These are phyloP conservation scores for Mayetiola destructor DNA, from an alignment of 2,888 invertebrate genomes.

Conservation along the genomic window DNA sequence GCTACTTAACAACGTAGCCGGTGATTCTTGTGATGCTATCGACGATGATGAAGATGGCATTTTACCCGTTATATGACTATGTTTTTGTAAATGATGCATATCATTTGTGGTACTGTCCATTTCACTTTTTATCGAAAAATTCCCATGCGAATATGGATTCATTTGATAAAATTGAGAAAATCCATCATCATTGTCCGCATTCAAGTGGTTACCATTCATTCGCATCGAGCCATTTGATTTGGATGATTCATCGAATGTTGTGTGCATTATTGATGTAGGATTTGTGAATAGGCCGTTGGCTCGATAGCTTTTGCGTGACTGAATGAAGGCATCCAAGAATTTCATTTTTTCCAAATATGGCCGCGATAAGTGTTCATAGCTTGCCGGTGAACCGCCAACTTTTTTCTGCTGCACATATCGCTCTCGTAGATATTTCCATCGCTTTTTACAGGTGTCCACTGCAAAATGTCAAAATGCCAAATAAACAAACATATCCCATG, in stretches of 20 bases:
- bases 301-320: constrained; percentile 34
- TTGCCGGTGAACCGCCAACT: constrained; percentile 31
- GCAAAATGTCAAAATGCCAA: constrained; percentile 14
- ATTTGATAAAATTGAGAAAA: constrained; percentile 8
- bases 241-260: constrained; percentile 24
- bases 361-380: constrained; percentile 34
- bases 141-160: background rate
- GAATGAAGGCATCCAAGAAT: constrained; percentile 34
- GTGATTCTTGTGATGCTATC: constrained; percentile 30
- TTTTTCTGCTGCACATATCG: constrained; percentile 35
- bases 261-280: constrained; percentile 21
- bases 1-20: constrained; percentile 21
- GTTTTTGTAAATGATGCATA: background rate
- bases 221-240: constrained; percentile 30
- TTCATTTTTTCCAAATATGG: constrained; percentile 36
- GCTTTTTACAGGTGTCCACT: constrained; percentile 35
- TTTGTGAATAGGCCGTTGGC: constrained; percentile 31
- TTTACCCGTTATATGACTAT: background rate
- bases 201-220: background rate
- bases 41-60: constrained; percentile 33
- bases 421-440: constrained; percentile 35
- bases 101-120: background rate
- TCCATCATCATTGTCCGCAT: background rate
- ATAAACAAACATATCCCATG: background rate
- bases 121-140: background rate